Evolutionary conservation across 2,113 vertebrate genomes (phyloP), one percentile per base, ranked within the genome.

Genomic region (Sterrhoptilus dennistouni): DNA sequence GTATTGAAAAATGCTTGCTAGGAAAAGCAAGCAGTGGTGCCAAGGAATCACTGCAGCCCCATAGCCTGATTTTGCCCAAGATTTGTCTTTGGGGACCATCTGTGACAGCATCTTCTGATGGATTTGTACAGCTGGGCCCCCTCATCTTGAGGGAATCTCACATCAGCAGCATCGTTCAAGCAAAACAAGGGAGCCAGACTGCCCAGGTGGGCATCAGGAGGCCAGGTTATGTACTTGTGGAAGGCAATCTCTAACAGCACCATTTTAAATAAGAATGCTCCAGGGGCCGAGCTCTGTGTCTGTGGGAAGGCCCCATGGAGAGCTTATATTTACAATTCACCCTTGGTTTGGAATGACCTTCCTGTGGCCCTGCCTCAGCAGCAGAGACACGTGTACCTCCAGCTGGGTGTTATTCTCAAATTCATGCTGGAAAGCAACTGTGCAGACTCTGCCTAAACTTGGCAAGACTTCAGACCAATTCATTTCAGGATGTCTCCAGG

Each of bases 391-490:
- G 7, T 66, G 89, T 20, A 86, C 38, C 59, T 83, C 94, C 80
- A 89, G 91, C 89, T 92, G 95, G 56, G 56, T 52, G 68, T 50
- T 66, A 83, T n/a, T 74, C 71, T 66, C 85, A 65, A 31, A 60
- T 40, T 60, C 8, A 25, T 25, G 45, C 75, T 74, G 78, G 24
- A 92, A 90, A 93, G 88, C 78, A 88, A 96, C 88, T 45, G 45
- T 53, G 65, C 66, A 82, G 15, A 17, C 59, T 88, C 66, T 12
- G 27, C 83, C 81, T 18, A 36, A 87, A 80, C 86, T 64, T 93
- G 92, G 92, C 69, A 86, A 29, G 31, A 45, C 83, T 90, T 92
- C 93, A 92, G 40, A 94, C 53, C n/a, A 68, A 69, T 36, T 92
- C 36, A 4, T 70, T 74, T 56, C 65, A 83, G 85, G 70, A 74